These are phyloP conservation scores for Macaria notata DNA, from an alignment of 2,888 invertebrate species.

Conservation along the genomic window DNA sequence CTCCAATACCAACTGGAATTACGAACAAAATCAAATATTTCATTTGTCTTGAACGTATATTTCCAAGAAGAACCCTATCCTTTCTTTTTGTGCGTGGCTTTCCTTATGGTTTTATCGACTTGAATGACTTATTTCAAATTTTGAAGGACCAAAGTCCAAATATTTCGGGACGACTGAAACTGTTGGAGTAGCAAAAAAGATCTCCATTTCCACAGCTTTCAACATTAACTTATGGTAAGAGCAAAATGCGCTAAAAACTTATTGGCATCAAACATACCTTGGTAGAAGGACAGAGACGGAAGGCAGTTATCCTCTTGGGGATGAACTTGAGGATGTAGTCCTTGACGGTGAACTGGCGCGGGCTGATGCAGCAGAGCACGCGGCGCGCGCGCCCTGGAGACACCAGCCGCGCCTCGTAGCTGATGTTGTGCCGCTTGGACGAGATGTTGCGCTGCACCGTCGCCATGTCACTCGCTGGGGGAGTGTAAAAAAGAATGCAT, in stretches of 20 bases:
- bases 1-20: conserved; percentile 51
- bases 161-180: no score
- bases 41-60: no score
- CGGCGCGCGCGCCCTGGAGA: conserved; percentile 87
- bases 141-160: no score
- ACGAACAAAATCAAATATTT: no score
- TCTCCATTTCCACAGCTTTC: no score
- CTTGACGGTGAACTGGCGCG: conserved; percentile 94
- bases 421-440: conserved; percentile 91
- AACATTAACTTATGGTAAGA: no score
- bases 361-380: conserved; percentile 94
- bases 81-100: no score
- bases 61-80: no score
- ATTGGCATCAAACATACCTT: conserved; percentile 82
- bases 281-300: conserved; percentile 96
- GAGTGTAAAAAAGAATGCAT: neutral
- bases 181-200: no score
- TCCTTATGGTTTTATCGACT: no score
- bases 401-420: conserved; percentile 88
- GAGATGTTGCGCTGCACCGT: conserved; percentile 93
- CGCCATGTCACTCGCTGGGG: conserved; percentile 83
- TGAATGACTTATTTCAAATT: no score
- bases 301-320: conserved; percentile 94
- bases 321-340: conserved; percentile 96
- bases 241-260: no score